Conservation (phyloP, 30 jellyfish, hydroid and myxozoan species). For the Hydractinia symbiolongicarpus region DNA sequence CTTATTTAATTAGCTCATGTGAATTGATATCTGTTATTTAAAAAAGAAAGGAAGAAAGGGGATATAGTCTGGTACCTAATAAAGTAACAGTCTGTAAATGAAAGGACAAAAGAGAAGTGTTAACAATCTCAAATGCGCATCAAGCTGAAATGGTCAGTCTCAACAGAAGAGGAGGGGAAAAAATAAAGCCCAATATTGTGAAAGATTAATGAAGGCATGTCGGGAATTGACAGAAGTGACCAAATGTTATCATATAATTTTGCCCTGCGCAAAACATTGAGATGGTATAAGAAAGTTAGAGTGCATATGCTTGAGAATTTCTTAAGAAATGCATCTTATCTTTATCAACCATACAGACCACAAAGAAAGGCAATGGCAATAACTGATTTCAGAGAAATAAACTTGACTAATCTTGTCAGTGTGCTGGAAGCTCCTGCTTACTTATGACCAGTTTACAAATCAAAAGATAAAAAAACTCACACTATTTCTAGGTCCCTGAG, state of each 20-base stretch:
- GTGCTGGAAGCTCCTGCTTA: no score
- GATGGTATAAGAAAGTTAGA: background rate
- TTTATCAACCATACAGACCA: no score
- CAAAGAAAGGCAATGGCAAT: no score
- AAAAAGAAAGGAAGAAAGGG: constrained; percentile 20
- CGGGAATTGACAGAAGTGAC: constrained; percentile 24
- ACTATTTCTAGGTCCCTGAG: no score
- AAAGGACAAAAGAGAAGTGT: constrained; percentile 28
- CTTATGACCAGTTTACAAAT: no score
- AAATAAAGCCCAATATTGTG: constrained; percentile 24
- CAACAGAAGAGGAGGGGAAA: constrained; percentile 25
- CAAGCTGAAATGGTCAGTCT: constrained; percentile 28
- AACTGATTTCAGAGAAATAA: no score
- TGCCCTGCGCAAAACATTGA: background rate
- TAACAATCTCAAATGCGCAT: constrained; percentile 19
- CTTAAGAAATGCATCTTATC: background rate
- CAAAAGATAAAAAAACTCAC: no score
- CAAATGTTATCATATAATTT: constrained; percentile 30
- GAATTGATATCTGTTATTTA: background rate
- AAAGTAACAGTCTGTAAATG: background rate
- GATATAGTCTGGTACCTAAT: constrained; percentile 15
- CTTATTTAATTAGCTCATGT: constrained; percentile 16
- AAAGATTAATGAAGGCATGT: constrained; percentile 29
- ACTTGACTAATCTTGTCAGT: no score
- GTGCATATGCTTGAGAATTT: background rate